These are phyloP conservation scores for Lithophane ornitopus DNA, from an alignment of 2,888 invertebrate species.

Conservation along the genomic window DNA sequence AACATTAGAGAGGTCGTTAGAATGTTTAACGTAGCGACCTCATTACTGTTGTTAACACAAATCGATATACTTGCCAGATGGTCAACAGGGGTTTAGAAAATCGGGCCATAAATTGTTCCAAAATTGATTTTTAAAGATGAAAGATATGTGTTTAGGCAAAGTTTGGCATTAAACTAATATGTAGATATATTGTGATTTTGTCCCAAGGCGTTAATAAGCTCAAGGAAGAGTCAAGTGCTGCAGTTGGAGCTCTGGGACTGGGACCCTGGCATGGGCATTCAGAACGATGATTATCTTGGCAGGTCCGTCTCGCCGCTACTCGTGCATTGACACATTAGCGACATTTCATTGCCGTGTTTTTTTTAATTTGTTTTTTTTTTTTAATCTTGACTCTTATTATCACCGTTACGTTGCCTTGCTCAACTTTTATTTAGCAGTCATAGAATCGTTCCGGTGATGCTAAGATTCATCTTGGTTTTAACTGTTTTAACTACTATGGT, in stretches of 20 bases:
- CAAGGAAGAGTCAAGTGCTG: conserved; percentile 94
- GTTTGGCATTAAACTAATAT: conserved; percentile 68
- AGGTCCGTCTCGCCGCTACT: conserved; percentile 91
- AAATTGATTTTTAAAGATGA: conserved; percentile 26
- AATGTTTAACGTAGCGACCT: conserved; percentile 12
- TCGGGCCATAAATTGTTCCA: conserved; percentile 8
- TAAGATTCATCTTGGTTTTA: conserved; percentile 71
- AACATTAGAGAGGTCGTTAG: conserved; percentile 27
- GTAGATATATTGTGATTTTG: conserved; percentile 80
- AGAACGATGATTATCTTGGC: conserved; percentile 96
- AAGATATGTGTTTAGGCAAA: conserved; percentile 25
- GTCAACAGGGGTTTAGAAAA: conserved; percentile 40
- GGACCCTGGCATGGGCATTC: conserved; percentile 95
- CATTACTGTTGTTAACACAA: conserved; percentile 36
- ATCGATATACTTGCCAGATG: conserved; percentile 65
- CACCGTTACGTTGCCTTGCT: conserved; percentile 57
- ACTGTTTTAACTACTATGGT: conserved; percentile 68
- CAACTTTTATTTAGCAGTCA: conserved; percentile 14
- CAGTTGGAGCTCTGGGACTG: conserved; percentile 95
- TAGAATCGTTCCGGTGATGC: conserved; percentile 68
- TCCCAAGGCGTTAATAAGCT: conserved; percentile 94
- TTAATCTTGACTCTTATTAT: conserved; percentile 73
- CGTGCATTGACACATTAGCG: conserved; percentile 72
- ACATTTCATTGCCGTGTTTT: conserved; percentile 74
- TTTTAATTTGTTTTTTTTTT: conserved; percentile 61